Evolutionary conservation across 2,888 invertebrate genomes (phyloP).

Genomic region (Chymomyza procnemis): DNA sequence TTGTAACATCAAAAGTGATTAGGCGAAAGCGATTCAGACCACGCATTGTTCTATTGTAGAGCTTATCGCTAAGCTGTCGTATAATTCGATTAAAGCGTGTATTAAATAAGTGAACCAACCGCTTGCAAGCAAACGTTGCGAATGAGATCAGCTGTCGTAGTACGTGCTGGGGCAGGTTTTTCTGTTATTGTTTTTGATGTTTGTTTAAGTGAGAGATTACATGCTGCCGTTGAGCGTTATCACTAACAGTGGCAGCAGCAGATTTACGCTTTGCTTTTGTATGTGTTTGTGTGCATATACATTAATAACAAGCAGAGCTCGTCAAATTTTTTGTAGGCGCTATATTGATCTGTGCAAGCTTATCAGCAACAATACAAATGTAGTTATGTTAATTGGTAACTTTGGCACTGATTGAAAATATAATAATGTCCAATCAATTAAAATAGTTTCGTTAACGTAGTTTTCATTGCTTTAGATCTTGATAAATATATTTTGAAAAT

Average conservation of each 20-base stretch:
- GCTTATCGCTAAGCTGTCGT: constrained; percentile 12
- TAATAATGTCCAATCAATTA: neutral
- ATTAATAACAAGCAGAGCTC: constrained; percentile 24
- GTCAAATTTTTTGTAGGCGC: neutral
- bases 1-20: constrained; percentile 93
- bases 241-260: constrained; percentile 23
- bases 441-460: neutral
- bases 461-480: too few relatives aligned
- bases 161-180: constrained; percentile 37
- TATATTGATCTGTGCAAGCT: constrained; percentile 22
- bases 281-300: constrained; percentile 16
- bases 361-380: constrained; percentile 28
- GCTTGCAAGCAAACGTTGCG: constrained; percentile 19
- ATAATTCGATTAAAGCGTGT: constrained; percentile 15
- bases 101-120: neutral
- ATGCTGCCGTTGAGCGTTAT: constrained; percentile 27
- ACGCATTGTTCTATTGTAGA: constrained; percentile 50
- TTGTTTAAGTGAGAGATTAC: neutral
- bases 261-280: constrained; percentile 23
- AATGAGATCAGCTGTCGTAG: constrained; percentile 46
- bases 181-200: constrained; percentile 5
- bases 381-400: neutral
- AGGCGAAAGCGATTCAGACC: constrained; percentile 78
- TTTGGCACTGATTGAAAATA: neutral
- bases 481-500: neutral